Percentiles rank a stretch among this genome's conserved stretches.
Conservation (phyloP, 2,113 vertebrate species). For the Conger conger region DNA sequence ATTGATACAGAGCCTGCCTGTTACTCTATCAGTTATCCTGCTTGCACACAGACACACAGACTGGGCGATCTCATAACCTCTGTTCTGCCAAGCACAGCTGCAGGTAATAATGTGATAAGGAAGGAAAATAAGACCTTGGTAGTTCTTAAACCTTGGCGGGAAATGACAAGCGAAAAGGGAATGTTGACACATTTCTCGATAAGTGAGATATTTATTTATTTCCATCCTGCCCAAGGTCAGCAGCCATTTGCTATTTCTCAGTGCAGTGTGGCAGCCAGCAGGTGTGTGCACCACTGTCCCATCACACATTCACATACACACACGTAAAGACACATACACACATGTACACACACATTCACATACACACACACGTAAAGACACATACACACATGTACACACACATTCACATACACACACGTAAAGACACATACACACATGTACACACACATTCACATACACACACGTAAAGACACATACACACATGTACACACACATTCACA, state of each 20-base stretch:
- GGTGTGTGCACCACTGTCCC: not conserved
- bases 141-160: not conserved
- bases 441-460: no score
- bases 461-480: no score
- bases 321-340: no score
- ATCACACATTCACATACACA: not conserved
- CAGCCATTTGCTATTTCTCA: not conserved
- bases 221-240: not conserved
- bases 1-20: not conserved
- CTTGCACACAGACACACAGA: not conserved
- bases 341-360: not conserved
- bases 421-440: no score
- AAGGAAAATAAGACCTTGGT: not conserved
- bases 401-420: no score
- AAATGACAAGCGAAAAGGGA: conserved; percentile 12
- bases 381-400: no score
- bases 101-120: not conserved
- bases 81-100: not conserved
- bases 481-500: no score
- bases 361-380: no score
- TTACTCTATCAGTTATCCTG: not conserved
- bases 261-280: conserved; percentile 1
- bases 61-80: not conserved
- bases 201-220: conserved; percentile 5
- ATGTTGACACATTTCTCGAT: conserved; percentile 7